Evolutionary conservation across 1,140 invertebrate species (phyloP).

Genomic region (Venustaconcha ellipsiformis): DNA sequence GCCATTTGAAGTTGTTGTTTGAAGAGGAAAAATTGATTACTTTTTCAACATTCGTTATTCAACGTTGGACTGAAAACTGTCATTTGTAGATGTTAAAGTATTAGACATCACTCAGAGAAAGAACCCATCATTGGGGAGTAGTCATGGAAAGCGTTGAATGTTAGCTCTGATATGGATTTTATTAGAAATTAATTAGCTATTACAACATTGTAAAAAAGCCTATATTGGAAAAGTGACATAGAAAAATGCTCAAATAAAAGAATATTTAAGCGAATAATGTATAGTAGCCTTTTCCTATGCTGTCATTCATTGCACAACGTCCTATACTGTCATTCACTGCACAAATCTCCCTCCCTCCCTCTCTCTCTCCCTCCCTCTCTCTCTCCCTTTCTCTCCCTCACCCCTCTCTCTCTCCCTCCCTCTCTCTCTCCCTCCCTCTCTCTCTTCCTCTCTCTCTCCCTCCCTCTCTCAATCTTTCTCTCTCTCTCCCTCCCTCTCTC

Average conservation of each 20-base stretch:
- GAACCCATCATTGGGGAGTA: too few species aligned
- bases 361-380: background rate
- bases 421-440: background rate
- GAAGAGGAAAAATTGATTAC: too few species aligned
- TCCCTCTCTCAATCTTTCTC: background rate
- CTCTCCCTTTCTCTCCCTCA: background rate
- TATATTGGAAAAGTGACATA: background rate
- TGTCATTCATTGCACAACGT: background rate
- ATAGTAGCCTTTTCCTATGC: background rate
- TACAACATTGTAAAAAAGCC: too few species aligned
- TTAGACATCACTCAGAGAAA: too few species aligned
- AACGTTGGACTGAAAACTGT: too few species aligned
- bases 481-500: conserved; percentile 1
- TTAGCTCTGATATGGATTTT: too few species aligned
- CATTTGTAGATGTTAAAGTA: too few species aligned
- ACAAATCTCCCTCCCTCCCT: background rate
- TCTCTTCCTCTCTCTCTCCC: background rate
- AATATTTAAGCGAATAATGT: background rate
- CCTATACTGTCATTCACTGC: background rate
- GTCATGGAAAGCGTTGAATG: too few species aligned
- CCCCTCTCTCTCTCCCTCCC: background rate
- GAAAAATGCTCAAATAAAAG: conserved; percentile 5
- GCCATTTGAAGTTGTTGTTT: too few species aligned
- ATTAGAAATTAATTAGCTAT: too few species aligned
- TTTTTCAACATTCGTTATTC: too few species aligned